phyloP scores from a whole-genome alignment of 2,797 vertebrate genomes.

The Alouatta caraya region DNA sequence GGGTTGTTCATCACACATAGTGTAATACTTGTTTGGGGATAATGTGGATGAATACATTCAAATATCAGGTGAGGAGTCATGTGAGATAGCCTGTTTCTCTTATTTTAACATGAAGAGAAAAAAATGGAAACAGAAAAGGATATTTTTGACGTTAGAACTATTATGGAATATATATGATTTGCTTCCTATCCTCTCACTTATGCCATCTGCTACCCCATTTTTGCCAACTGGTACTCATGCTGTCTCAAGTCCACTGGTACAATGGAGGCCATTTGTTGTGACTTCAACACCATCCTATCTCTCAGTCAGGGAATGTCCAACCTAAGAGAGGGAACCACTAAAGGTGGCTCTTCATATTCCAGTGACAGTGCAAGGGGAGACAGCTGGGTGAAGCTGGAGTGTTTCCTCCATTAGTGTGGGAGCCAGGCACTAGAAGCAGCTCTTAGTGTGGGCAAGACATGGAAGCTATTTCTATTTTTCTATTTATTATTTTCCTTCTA shows the following conservation, averaged over 20 bases:
- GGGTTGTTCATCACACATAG: too few species aligned
- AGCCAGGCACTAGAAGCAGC: too few species aligned
- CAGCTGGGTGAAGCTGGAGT: accelerated
- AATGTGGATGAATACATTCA: background rate
- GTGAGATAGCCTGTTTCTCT: background rate
- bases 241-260: background rate
- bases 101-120: background rate
- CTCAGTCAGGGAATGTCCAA: background rate
- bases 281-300: background rate
- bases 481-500: background rate
- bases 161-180: background rate
- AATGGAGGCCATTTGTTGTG: background rate
- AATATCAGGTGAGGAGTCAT: background rate
- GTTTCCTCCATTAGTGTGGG: background rate
- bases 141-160: background rate
- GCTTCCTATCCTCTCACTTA: background rate
- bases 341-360: background rate
- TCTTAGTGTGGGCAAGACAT: background rate
- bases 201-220: background rate
- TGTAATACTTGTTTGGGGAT: background rate
- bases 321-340: background rate
- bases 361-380: background rate
- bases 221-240: background rate
- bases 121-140: background rate
- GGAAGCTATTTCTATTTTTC: background rate